Base-by-base conservation (phyloP, 2,888 invertebrate genomes). In the Sepioteuthis lessoniana region DNA sequence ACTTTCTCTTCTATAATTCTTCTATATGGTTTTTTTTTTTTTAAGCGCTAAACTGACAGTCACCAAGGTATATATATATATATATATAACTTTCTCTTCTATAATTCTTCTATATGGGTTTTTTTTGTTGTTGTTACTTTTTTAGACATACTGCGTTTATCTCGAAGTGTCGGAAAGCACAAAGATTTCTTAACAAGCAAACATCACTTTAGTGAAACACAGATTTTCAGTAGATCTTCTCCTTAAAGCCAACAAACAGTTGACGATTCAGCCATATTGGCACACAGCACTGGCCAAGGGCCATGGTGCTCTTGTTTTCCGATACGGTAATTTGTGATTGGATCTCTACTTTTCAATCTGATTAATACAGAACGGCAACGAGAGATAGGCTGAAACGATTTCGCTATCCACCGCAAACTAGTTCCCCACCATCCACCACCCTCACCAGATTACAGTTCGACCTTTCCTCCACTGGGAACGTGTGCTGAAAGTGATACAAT, bases 181-280 rank as follows among this genome's bases (percentile, higher is more conserved):
- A 76, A 76, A 76, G 31, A 76, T 76, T 76, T n/a, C 31, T n/a
- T 35, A n/a, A 16, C 16, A 76, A 76, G n/a, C n/a, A 35, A 76
- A 76, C 55, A 55, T 55, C 25, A 5, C 55, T 21, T 55, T 55
- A 55, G 1, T 76, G 16, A n/a, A 76, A 19, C 76, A 76, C n/a
- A 16, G 76, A 76, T 76, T 3, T 76, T 35, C 28, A 76, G n/a
- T 76, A n/a, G n/a, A 76, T 76, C 76, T n/a, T 76, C 13, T 76
- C 76, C 76, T 76, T n/a, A n/a, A 35, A 76, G 76, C 76, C 13
- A 76, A 25, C n/a, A n/a, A n/a, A 16, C 76, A 76, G 76, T 76
- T 76, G 76, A 76, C 76, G 76, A 76, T 76, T 76, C 76, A 76
- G 76, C 76, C 76, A 76, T 76, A 76, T 76, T 76, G 76, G 76